Percentiles rank a stretch among this genome's conserved stretches.
Conservation (phyloP, 1,140 invertebrate genomes). For the Aradophagus sp. region DNA sequence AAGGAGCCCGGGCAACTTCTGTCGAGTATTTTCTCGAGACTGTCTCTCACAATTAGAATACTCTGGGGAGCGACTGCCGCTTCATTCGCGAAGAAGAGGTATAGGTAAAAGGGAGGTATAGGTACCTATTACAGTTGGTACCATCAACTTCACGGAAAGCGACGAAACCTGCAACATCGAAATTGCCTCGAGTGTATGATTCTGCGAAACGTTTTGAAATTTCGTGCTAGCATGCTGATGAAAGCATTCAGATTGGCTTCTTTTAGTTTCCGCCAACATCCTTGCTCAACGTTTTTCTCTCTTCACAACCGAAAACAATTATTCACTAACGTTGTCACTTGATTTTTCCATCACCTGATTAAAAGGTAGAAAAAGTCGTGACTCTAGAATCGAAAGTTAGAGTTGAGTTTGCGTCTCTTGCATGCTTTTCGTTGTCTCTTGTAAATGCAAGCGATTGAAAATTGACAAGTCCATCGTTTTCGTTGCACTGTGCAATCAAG, state of each 20-base stretch:
- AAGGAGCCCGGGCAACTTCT: constrained; percentile 66
- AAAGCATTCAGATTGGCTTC: no score
- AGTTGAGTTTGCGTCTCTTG: constrained; percentile 3
- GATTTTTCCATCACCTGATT: no score
- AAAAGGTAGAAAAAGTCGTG: no score
- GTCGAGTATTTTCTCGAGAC: constrained; percentile 71
- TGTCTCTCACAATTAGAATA: constrained; percentile 74
- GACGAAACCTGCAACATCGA: constrained; percentile 32
- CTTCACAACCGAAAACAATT: no score
- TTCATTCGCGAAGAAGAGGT: constrained; percentile 50
- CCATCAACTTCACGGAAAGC: constrained; percentile 54
- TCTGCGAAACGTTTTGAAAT: constrained; percentile 42
- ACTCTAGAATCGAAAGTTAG: no score
- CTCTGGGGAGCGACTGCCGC: constrained; percentile 62
- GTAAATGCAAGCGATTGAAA: constrained; percentile 7
- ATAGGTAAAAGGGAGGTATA: constrained; percentile 43
- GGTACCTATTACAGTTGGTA: constrained; percentile 44
- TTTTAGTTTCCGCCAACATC: no score
- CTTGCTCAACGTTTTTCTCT: no score
- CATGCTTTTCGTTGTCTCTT: constrained; percentile 3
- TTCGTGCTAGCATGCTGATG: constrained; percentile 17
- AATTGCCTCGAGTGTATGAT: constrained; percentile 37
- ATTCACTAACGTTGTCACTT: no score
- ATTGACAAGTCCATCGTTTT: constrained; percentile 10
- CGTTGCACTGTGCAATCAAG: constrained; percentile 16